A percentile compares a stretch with the other conserved stretches of the same genome.
These are phyloP conservation scores for Pangasius sanitwongsei DNA, from an alignment of 2,797 vertebrate genomes.

Conservation along the genomic window DNA sequence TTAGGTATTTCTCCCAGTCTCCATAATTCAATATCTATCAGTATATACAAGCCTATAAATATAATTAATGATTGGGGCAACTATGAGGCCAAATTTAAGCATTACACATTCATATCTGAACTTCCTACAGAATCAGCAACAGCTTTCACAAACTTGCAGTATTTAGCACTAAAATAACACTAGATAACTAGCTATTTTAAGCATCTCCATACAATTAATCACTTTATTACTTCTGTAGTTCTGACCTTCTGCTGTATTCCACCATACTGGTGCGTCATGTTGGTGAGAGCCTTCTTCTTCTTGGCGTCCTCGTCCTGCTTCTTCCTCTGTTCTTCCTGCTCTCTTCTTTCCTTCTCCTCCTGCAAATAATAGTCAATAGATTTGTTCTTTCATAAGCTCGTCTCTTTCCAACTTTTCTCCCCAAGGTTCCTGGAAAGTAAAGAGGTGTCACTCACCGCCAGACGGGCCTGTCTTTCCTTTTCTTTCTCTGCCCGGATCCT, in stretches of 20 bases:
- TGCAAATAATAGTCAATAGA: constrained; percentile 45
- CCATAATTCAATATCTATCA: background rate
- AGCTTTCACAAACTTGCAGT: background rate
- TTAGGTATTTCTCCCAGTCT: background rate
- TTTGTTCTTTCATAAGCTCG: background rate
- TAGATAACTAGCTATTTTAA: background rate
- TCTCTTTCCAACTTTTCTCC: background rate
- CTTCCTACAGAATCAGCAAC: background rate
- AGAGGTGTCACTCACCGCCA: constrained; percentile 67
- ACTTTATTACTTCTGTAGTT: background rate
- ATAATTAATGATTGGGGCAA: background rate
- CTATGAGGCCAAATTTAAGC: background rate
- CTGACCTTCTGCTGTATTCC: constrained; percentile 74
- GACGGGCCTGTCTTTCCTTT: constrained; percentile 72
- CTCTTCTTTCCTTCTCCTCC: constrained; percentile 78
- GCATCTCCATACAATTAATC: background rate
- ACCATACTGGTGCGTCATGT: constrained; percentile 74
- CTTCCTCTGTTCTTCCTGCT: constrained; percentile 72
- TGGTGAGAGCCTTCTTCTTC: constrained; percentile 78
- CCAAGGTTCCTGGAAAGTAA: background rate
- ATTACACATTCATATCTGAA: background rate
- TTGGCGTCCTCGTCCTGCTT: constrained; percentile 74
- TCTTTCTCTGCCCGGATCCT: constrained; percentile 73
- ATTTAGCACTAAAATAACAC: background rate
- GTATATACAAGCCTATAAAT: background rate